phyloP scores from a whole-genome alignment of 2,797 vertebrate species.

The Poeciliopsis paucimaculata region DNA sequence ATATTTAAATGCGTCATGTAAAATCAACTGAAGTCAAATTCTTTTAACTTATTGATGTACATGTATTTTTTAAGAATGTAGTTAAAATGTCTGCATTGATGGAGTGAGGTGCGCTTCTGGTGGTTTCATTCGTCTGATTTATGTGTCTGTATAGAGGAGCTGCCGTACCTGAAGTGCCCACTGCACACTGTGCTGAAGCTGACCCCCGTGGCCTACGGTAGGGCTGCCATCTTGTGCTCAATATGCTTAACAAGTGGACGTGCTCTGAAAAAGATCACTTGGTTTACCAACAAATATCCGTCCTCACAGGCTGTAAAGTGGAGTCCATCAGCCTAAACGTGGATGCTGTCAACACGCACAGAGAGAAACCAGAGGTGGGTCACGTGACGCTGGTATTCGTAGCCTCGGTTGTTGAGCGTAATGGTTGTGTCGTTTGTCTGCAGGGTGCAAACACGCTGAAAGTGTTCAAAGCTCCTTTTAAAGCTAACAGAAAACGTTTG shows the following conservation, averaged over 20 bases:
- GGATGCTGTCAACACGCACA: conserved; percentile 88
- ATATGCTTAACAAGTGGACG: background rate
- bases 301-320: conserved; percentile 87
- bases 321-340: conserved; percentile 88
- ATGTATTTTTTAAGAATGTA: background rate
- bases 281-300: conserved; percentile 1
- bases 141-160: conserved; percentile 82
- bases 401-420: background rate
- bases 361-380: conserved; percentile 86
- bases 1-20: background rate
- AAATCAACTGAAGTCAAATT: background rate
- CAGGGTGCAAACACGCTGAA: background rate
- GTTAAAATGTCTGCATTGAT: background rate
- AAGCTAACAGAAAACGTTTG: background rate
- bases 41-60: background rate
- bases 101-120: background rate
- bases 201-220: conserved; percentile 96
- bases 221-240: conserved; percentile 7
- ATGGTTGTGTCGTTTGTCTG: background rate
- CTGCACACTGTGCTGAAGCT: conserved; percentile 96
- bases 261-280: background rate
- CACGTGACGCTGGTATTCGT: too few species aligned
- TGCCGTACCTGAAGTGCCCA: conserved; percentile 97
- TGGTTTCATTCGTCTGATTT: conserved; percentile 4
- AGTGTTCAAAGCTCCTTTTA: background rate